Evolutionary conservation across 64 coral and sea anemone species (phyloP), one percentile per base, ranked within the genome.

Genomic region (Montipora foliosa): DNA sequence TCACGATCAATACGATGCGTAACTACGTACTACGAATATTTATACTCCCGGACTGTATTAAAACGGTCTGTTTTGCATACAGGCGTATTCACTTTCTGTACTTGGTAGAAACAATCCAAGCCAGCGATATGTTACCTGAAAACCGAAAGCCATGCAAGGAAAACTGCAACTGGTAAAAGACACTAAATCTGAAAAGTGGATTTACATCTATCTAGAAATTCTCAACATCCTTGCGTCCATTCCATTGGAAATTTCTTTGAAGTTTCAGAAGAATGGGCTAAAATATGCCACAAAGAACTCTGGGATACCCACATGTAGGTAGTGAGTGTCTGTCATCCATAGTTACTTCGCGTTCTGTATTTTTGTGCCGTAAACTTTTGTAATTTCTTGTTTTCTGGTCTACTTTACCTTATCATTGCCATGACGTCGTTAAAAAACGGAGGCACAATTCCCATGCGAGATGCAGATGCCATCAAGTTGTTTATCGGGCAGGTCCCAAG

Each of bases 401-500:
- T 53, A 87, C 75, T 87, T 88, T 57, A 79, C 49, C 49, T 72
- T 89, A 82, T 68, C 82, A 95, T 95, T 89, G 78, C 83, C 50
- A 78, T 92, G 58, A 90, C 91, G 82, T 83, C 81, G 53, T 89
- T 93, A 14, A 89, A 83, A 45, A 97, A 97, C 85, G 95, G 95
- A 77, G 93, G 82, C 57, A 90, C 92, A 58, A 80, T 91, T 84
- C n/a, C 95, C 44, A 61, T 94, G 80, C 90, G 95, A 92, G 93
- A 97, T 74, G 21, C 93, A 94, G 89, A 91, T 72, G 69, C 95
- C 5, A 90, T 97, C 86, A 97, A 97, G 75, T 76, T 97, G 68
- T 97, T 97, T 79, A 95, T 97, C 29, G 95, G 95, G 67, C 95
- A 97, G 82, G 95, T 97, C 88, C 95, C 95, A 11, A 77, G 93